A percentile compares a stretch with the other conserved stretches of the same genome.
Conservation (phyloP, 2,113 vertebrate species). For the Gracilinanus agilis region DNA sequence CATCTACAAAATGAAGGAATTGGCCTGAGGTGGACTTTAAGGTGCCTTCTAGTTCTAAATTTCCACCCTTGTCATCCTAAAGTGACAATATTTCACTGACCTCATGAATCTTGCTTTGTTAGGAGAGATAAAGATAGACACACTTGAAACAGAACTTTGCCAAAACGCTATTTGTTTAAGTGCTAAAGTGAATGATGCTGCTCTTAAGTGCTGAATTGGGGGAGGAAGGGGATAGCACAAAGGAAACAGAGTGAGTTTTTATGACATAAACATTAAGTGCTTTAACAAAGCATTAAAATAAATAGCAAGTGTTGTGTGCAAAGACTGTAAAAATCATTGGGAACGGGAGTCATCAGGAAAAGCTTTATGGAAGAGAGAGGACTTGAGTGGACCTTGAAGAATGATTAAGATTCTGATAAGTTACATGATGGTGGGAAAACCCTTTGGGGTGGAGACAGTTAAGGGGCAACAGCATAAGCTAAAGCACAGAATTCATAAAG, state of each 20-base stretch:
- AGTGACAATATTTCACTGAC: rapidly evolving
- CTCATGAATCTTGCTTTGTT: not conserved
- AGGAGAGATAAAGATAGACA: not conserved
- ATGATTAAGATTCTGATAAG: not conserved
- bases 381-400: not conserved
- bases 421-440: not conserved
- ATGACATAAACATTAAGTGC: not conserved
- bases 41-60: not conserved
- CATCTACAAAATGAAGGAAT: not conserved
- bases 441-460: not conserved
- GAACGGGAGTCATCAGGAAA: not conserved
- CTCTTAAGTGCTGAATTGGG: not conserved
- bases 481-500: not conserved
- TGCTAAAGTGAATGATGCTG: rapidly evolving
- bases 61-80: not conserved
- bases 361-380: not conserved
- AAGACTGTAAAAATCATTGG: rapidly evolving
- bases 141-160: not conserved
- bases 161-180: not conserved
- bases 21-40: not conserved
- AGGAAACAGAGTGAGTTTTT: not conserved
- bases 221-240: not conserved
- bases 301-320: not conserved
- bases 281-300: not conserved
- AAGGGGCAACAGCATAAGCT: not conserved